phyloP scores from a whole-genome alignment of 2,797 vertebrate species.

The Xiphophorus birchmanni region DNA sequence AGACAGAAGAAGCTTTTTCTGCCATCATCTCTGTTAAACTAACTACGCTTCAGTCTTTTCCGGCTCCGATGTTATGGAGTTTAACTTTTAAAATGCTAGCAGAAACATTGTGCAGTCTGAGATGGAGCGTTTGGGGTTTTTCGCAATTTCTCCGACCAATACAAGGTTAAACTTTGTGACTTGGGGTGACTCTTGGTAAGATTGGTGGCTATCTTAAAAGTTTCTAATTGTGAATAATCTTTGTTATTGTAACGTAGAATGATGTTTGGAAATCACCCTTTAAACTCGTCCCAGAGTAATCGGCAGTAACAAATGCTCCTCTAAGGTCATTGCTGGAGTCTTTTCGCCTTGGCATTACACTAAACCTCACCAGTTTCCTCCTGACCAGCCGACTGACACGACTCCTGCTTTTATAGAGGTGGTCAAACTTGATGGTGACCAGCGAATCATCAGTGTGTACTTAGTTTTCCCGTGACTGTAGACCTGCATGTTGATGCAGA shows the following conservation, averaged over 20 bases:
- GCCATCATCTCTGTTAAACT: neutral
- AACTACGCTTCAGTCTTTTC: neutral
- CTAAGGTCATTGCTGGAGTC: neutral
- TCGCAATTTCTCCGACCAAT: neutral
- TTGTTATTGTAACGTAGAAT: neutral
- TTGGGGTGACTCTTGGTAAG: neutral
- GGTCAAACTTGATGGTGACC: neutral
- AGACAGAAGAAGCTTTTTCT: neutral
- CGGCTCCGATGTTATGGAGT: neutral
- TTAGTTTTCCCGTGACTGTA: neutral
- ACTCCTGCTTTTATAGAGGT: neutral
- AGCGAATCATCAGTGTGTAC: neutral
- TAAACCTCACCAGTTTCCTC: neutral
- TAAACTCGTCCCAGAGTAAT: neutral
- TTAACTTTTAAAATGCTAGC: neutral
- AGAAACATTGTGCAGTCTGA: neutral
- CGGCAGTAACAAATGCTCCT: neutral
- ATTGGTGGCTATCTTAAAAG: neutral
- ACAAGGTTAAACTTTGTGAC: neutral
- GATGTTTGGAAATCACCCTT: neutral
- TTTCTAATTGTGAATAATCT: neutral
- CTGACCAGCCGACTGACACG: neutral
- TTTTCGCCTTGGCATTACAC: neutral
- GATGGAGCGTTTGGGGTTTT: neutral
- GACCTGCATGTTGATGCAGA: slow-evolving; percentile 24